Base-by-base conservation (phyloP, 2,113 vertebrate genomes). In the Fregata magnificens region DNA sequence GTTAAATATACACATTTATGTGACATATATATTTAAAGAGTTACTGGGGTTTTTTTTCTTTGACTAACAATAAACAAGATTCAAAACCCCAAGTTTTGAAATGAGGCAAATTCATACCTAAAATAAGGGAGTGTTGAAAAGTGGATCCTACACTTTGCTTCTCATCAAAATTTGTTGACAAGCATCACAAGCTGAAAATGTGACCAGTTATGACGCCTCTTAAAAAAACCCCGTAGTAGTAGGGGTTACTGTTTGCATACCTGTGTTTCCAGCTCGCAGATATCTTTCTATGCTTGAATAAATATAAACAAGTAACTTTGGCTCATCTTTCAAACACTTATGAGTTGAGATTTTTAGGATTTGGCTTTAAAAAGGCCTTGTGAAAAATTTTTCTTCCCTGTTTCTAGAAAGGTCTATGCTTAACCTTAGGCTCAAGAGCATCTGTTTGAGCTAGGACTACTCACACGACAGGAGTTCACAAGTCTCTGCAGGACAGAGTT, bases 401-500 rank as follows among this genome's bases (percentile, higher is more conserved):
- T 53, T 95, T 93, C 93, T 61, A 62, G 89, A 87, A 96, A 89
- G 32, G 62, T 80, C 84, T 50, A 2, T 5, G 31, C 25, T 56
- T 42, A 79, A 70, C 20, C 38, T 78, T 22, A 38, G 69, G 8
- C 34, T 71, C 16, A 67, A 53, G 55, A 49, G 20, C 32, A 56
- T 31, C 36, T 55, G 9, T 52, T 82, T 10, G 32, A 53, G 42
- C 29, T 45, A 18, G 53, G 38, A 18, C 50, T 40, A 5, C 21
- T 55, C 16, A 4, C 24, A 47, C 1, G 2, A 5, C 1, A 0
- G 22, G 59, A 40, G 8, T 29, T 16, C 10, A 22, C 26, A 36
- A 17, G 38, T 67, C 63, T 93, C 70, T 56, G 32, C 22, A 26
- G 31, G 42, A 50, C 24, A 47, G 42, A 14, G 22, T 3, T 36